Evolutionary conservation across 2,113 vertebrate species (phyloP).

Genomic region (Brienomyrus longianalis): DNA sequence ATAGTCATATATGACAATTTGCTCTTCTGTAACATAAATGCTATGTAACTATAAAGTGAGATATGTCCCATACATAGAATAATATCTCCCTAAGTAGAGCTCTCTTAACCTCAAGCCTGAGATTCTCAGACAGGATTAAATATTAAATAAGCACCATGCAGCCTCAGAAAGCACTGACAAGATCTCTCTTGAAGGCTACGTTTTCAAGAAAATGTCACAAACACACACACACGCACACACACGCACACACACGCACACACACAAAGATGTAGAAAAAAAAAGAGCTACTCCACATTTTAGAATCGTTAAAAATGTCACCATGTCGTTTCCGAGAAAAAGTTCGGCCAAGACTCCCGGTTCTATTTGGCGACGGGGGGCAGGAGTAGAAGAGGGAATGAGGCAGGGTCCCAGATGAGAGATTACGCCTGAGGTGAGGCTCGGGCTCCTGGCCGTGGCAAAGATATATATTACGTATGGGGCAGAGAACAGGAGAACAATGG

Average conservation of each 20-base stretch:
- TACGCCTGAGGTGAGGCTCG: conserved; percentile 83
- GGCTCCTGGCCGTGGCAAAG: conserved; percentile 86
- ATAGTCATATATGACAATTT: not conserved
- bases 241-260: not conserved
- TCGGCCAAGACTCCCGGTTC: conserved; percentile 33
- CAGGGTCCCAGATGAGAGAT: conserved; percentile 31
- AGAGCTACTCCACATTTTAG: not conserved
- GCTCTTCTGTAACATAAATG: not conserved
- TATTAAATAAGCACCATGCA: conserved; percentile 16
- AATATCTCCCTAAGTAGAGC: not conserved
- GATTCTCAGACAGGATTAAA: conserved; percentile 18
- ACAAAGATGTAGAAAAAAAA: not conserved
- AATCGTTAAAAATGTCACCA: not conserved
- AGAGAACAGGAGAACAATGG: conserved; percentile 90
- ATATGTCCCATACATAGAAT: not conserved
- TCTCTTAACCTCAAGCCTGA: not conserved
- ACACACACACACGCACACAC: not conserved
- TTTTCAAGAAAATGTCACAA: not conserved
- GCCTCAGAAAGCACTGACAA: conserved; percentile 14
- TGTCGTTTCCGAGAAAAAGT: conserved; percentile 22
- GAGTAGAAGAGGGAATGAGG: not conserved
- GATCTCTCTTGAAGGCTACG: conserved; percentile 20
- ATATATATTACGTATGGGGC: conserved; percentile 86
- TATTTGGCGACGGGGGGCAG: not conserved
- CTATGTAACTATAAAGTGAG: not conserved